Conservation (phyloP, 2,113 vertebrate species). For the Ellobius talpinus region DNA sequence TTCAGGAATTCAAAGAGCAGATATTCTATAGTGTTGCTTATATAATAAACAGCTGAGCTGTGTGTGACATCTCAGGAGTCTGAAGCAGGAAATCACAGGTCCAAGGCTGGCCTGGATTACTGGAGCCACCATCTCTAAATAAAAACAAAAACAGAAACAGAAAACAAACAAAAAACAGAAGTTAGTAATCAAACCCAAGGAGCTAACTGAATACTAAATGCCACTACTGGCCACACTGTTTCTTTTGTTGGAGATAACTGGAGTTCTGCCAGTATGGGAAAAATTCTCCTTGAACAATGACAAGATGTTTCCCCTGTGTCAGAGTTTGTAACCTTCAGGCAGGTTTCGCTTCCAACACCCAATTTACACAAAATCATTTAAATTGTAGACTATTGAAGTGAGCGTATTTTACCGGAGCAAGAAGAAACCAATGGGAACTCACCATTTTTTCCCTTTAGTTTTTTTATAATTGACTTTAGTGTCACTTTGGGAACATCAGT, state of each 20-base stretch:
- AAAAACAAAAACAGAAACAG: neutral
- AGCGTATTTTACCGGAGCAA: neutral
- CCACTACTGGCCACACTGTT: neutral
- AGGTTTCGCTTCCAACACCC: conserved; percentile 13
- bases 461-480: conserved; percentile 15
- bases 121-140: neutral
- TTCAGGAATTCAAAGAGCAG: neutral
- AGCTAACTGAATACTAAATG: neutral
- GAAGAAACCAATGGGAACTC: conserved; percentile 6
- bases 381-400: conserved; percentile 48
- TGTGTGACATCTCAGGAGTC: neutral
- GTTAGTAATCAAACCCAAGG: neutral
- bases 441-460: neutral
- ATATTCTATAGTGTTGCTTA: neutral
- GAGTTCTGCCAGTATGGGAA: neutral
- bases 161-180: neutral
- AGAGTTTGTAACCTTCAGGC: neutral
- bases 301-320: neutral
- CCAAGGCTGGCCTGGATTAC: neutral
- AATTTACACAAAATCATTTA: neutral
- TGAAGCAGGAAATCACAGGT: neutral
- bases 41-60: neutral
- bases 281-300: neutral
- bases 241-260: conserved; percentile 13
- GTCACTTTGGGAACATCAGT: neutral